Evolutionary conservation across 92 coral and sea anemone species (phyloP).

Genomic region (Porites rus): DNA sequence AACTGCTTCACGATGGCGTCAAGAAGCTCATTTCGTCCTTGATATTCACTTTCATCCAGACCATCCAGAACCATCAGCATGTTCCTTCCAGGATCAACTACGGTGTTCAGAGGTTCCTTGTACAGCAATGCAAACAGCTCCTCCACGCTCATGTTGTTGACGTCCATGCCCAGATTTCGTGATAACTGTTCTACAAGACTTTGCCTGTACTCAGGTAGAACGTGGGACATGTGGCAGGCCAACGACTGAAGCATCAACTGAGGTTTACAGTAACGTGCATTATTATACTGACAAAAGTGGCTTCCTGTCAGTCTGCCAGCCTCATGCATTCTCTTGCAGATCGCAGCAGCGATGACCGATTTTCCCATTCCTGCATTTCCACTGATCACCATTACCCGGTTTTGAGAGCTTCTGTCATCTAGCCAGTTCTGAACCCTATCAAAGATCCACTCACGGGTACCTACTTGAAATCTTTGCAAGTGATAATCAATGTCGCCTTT

Average conservation of each 20-base stretch:
- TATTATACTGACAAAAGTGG: slow-evolving; percentile 23
- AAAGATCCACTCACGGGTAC: slow-evolving; percentile 60
- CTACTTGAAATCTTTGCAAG: slow-evolving; percentile 29
- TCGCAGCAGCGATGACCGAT: slow-evolving; percentile 64
- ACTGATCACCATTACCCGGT: no score
- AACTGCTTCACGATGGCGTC: no score
- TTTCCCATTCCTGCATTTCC: slow-evolving; percentile 70
- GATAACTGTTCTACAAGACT: slow-evolving; percentile 38
- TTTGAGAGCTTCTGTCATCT: no score
- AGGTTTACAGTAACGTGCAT: slow-evolving; percentile 2
- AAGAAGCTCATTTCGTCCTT: no score
- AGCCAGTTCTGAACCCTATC: no score
- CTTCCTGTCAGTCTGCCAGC: slow-evolving; percentile 55
- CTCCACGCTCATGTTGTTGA: slow-evolving; percentile 24
- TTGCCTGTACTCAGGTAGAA: slow-evolving; percentile 50
- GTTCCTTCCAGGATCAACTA: slow-evolving; percentile 50
- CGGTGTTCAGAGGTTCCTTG: slow-evolving; percentile 58
- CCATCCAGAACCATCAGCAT: slow-evolving; percentile 64
- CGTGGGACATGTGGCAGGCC: slow-evolving; percentile 55
- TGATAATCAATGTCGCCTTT: slow-evolving; percentile 36
- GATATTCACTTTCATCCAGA: no score
- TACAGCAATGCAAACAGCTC: slow-evolving; percentile 59
- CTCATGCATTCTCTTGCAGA: slow-evolving; percentile 47
- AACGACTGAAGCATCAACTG: slow-evolving; percentile 70
- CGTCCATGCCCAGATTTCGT: slow-evolving; percentile 15